Evolutionary conservation across 1,140 invertebrate genomes (phyloP).

Genomic region (Mesaphorura yosii): DNA sequence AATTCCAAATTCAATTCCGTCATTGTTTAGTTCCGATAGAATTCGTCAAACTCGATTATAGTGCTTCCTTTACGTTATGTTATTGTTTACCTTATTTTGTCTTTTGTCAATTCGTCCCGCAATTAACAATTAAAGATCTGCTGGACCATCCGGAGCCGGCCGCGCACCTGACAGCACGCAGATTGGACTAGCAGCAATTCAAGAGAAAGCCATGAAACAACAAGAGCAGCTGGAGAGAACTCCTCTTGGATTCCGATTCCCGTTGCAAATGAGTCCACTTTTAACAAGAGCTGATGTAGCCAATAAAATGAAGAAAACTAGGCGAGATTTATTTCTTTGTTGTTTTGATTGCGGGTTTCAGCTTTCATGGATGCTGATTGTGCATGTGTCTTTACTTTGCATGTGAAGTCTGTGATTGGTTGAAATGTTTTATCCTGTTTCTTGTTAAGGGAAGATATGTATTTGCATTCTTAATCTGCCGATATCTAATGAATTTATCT

Average conservation of each 20-base stretch:
- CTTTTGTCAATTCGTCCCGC: constrained; percentile 3
- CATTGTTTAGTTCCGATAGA: too few relatives aligned
- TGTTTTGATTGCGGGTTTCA: constrained; percentile 1
- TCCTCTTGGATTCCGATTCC: constrained; percentile 28
- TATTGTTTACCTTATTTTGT: constrained; percentile 6
- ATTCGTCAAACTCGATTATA: too few relatives aligned
- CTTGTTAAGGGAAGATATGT: too few relatives aligned
- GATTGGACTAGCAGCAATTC: constrained; percentile 49
- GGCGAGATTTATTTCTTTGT: constrained; percentile 16
- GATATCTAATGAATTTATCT: too few relatives aligned
- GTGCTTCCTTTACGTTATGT: constrained; percentile 5
- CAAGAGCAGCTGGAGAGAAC: constrained; percentile 32
- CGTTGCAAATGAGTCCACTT: constrained; percentile 29
- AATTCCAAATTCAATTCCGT: background rate
- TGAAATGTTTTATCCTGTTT: background rate
- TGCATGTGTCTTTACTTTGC: background rate
- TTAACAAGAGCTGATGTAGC: constrained; percentile 8
- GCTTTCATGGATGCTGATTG: background rate
- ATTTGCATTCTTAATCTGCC: too few relatives aligned
- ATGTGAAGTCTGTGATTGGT: background rate
- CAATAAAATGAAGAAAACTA: constrained; percentile 1
- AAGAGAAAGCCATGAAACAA: constrained; percentile 42
- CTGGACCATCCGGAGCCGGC: too few relatives aligned
- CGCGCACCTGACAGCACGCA: constrained; percentile 33
- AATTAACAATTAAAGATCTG: too few relatives aligned